Base-by-base conservation (phyloP, 2,113 vertebrate genomes). In the Myocastor coypus region DNA sequence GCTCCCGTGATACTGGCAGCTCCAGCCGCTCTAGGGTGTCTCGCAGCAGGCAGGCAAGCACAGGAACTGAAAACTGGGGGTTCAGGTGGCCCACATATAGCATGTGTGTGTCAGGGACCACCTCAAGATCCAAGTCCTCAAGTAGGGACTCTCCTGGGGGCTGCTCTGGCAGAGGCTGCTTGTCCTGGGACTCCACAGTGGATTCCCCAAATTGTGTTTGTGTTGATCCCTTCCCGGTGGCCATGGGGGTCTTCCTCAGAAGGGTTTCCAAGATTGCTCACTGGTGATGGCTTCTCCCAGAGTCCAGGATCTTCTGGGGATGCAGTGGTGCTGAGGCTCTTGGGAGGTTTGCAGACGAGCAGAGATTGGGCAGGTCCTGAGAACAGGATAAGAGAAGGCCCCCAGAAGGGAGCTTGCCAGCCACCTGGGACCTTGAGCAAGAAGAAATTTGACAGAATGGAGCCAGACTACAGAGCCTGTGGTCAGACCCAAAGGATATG, bases 1-100 rank as follows among this genome's bases (percentile, higher is more conserved):
- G 75, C n/a, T 97, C 97, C 66, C 93, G 32, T 0, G 93, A 92
- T 57, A 97, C 94, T 0, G 26, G 94, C 40, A 92, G 81, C 17
- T 91, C 87, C 1, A 97, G 91, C 0, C n/a, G 66, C 42, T 98
- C 95, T n/a, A 97, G 84, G 28, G 97, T 63, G 42, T 98, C 98
- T 42, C 98, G 96, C 46, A 98, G 80, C 73, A 97, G 87, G 82
- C 69, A 98, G 16, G 94, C 24, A 32, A 97, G 97, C 63, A 97
- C 95, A 0, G 98, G 97, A 0, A 3, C 86, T 0, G 83, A 77
- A 94, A 97, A 98, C 84, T 96, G 97, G 32, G 97, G 98, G 86
- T 98, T 98, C 71, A 97, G 84, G 95, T 98, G 97, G 30, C 92
- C 96, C 73, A 97, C 78, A 11, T 95, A 97, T 0, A 90, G 94